These are phyloP conservation scores for Squalus acanthias DNA, from an alignment of 2,797 vertebrate species.

Conservation along the genomic window DNA sequence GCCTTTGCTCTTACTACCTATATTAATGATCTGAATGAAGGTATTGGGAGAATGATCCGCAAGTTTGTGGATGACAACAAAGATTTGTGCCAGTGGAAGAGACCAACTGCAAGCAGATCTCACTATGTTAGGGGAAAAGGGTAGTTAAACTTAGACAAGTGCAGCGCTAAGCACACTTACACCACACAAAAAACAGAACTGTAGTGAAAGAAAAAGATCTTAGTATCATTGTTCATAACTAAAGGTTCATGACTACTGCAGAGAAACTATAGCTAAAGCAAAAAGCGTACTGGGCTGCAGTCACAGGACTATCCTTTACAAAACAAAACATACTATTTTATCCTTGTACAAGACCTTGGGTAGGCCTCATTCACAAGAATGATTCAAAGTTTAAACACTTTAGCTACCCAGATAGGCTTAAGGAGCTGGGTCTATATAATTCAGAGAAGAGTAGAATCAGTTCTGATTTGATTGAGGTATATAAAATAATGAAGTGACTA, in stretches of 20 bases:
- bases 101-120: not conserved
- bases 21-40: not conserved
- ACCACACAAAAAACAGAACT: not conserved
- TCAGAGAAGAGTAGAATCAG: not conserved
- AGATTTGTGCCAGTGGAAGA: too few relatives aligned
- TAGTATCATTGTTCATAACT: not conserved
- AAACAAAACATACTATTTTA: not conserved
- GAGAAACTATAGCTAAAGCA: not conserved
- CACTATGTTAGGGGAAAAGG: not conserved
- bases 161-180: not conserved
- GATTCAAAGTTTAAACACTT: not conserved
- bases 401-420: not conserved
- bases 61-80: not conserved
- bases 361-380: not conserved
- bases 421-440: not conserved
- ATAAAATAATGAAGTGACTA: too few relatives aligned
- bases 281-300: not conserved
- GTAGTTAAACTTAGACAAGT: not conserved
- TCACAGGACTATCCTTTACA: not conserved
- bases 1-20: not conserved
- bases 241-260: not conserved
- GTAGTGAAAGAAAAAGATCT: not conserved
- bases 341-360: not conserved
- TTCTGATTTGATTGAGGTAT: not conserved
- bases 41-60: not conserved